Evolutionary conservation across 1,140 invertebrate genomes (phyloP), one percentile per base, ranked within the genome.

Genomic region (Lepidurus packardi): DNA sequence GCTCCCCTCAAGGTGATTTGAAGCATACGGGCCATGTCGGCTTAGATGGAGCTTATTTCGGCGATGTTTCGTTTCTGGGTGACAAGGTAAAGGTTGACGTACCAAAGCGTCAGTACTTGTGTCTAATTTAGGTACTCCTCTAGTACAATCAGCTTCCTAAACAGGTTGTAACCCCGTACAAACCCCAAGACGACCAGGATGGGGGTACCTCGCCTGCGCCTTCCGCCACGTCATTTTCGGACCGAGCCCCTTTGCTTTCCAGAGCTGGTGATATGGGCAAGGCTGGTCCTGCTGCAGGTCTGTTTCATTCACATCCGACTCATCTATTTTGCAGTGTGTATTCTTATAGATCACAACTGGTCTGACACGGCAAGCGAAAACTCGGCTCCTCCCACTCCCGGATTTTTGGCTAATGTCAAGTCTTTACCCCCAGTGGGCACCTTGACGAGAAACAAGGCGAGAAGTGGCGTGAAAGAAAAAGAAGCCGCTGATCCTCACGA

Each of bases 11-110:
- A 85, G 96, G 95, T 45, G 97, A 99, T 86, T 89, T 99, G 0
- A 95, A 97, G 83, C 97, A 99, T 84, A 99, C 96, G 0, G 94
- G 94, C 1, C 97, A 99, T 85, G 94, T 99, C 6, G 97, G 98
- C 2, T 88, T 97, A 13, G 97, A 99, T 85, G 97, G 97, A 7
- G 94, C 94, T 77, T 95, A 95, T 83, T 99, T 99, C 85, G 97
- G 97, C 0, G 96, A 98, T 85, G 91, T 98, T 76, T 92, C 93
- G 73, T 96, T 95, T 83, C 86, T 96, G 25, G 90, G 89, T 41
- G 90, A 90, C 43, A 91, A 89, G 81, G 82, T 84, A 81, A 76
- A 34, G 34, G 34, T 34, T 34, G 34, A 34, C 34, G 78, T 74
- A 76, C 41, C 45, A 21, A 44, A 42, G 25, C 45, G 13, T 75